Conservation (phyloP, 2,888 invertebrate genomes). For the Saturnia pavonia region DNA sequence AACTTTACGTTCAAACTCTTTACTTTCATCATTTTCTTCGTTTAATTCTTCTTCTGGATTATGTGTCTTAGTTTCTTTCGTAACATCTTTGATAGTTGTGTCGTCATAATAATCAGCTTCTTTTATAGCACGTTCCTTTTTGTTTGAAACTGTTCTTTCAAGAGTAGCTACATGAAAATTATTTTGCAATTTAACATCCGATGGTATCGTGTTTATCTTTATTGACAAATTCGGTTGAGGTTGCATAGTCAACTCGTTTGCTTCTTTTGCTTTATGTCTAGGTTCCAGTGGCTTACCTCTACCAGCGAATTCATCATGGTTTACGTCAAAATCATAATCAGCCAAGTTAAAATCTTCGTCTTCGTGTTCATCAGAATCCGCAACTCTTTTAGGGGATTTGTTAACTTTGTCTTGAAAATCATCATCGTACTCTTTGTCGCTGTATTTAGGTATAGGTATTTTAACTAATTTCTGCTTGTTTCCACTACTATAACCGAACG, state of each 20-base stretch:
- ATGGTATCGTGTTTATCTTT: constrained; percentile 3
- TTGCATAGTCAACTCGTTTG: neutral
- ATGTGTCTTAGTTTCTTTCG: constrained; percentile 31
- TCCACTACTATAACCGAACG: neutral
- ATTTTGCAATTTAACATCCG: constrained; percentile 35
- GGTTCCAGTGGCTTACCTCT: constrained; percentile 63
- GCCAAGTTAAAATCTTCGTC: constrained; percentile 70
- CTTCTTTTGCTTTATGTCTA: constrained; percentile 41
- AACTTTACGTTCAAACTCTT: constrained; percentile 39
- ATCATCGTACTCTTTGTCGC: constrained; percentile 57
- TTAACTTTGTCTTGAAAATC: constrained; percentile 56
- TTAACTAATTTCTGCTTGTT: constrained; percentile 48
- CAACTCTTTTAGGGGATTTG: constrained; percentile 37
- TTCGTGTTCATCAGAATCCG: constrained; percentile 62
- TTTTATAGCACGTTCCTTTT: constrained; percentile 38
- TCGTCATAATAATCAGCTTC: constrained; percentile 57
- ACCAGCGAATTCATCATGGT: constrained; percentile 64
- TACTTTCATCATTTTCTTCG: constrained; percentile 50
- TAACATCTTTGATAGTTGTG: constrained; percentile 34
- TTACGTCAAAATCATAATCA: constrained; percentile 71
- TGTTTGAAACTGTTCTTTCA: constrained; percentile 25
- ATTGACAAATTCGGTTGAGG: neutral
- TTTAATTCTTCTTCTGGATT: constrained; percentile 42
- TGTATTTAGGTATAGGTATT: constrained; percentile 66
- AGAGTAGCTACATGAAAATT: constrained; percentile 31